phyloP scores from a whole-genome alignment of 2,888 invertebrate species.

The Xanthia icteritia region DNA sequence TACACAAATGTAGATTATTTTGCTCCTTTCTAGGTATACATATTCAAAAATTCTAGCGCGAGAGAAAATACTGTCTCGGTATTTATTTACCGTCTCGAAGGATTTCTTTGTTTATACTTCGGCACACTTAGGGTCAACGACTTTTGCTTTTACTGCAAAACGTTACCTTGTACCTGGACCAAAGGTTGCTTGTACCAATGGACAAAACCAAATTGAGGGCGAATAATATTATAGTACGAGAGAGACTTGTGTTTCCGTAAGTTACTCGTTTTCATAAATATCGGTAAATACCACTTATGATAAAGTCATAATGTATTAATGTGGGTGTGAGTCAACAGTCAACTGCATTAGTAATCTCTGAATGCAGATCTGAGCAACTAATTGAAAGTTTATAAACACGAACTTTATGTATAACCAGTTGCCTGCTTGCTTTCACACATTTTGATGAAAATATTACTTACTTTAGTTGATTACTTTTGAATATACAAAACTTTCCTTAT shows the following conservation, averaged over 20 bases:
- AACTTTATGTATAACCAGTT: constrained; percentile 8
- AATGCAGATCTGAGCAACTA: constrained; percentile 40
- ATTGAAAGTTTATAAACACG: constrained; percentile 33
- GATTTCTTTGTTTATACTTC: constrained; percentile 55
- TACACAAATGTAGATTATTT: background rate
- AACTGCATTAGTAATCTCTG: constrained; percentile 39
- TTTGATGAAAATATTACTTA: background rate
- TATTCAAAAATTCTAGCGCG: background rate
- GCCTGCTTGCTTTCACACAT: constrained; percentile 2
- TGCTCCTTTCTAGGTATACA: background rate
- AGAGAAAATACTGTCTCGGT: constrained; percentile 17
- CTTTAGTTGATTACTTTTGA: background rate
- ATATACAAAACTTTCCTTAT: background rate
- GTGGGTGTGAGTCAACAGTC: constrained; percentile 25
- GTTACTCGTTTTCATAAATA: constrained; percentile 14
- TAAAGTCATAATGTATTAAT: constrained; percentile 7
- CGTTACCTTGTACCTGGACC: constrained; percentile 27
- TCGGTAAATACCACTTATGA: constrained; percentile 12
- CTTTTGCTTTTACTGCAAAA: constrained; percentile 47
- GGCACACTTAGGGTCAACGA: constrained; percentile 45
- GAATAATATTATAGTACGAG: constrained; percentile 18
- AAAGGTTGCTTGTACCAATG: constrained; percentile 21
- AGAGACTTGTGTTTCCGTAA: constrained; percentile 19
- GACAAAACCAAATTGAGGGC: constrained; percentile 20
- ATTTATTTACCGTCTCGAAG: constrained; percentile 34